These are phyloP conservation scores for Operophtera brumata DNA, from an alignment of 2,888 invertebrate species.

Conservation along the genomic window DNA sequence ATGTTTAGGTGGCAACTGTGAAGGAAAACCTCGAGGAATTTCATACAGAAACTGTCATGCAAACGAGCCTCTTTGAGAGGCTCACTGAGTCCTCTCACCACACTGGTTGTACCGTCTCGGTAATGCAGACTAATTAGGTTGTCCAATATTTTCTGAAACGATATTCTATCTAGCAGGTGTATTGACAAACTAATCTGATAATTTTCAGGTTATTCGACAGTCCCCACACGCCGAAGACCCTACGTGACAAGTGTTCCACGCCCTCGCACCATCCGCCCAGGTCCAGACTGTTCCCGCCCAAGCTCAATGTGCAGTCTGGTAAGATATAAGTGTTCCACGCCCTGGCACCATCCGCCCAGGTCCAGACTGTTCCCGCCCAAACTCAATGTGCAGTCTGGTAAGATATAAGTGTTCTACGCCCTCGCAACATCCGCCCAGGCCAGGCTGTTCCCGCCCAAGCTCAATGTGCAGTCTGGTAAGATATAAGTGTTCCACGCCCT, in stretches of 20 bases:
- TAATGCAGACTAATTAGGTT: too few relatives aligned
- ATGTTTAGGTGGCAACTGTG: too few relatives aligned
- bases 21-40: too few relatives aligned
- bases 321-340: slow-evolving; percentile 82
- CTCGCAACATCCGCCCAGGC: slow-evolving; percentile 75
- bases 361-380: slow-evolving; percentile 76
- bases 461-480: slow-evolving; percentile 59
- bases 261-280: slow-evolving; percentile 79
- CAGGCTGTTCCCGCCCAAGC: slow-evolving; percentile 72
- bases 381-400: slow-evolving; percentile 56
- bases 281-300: slow-evolving; percentile 74
- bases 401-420: slow-evolving; percentile 83
- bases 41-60: too few relatives aligned
- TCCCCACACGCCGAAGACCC: slow-evolving; percentile 91
- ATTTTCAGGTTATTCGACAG: slow-evolving; percentile 87
- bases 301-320: slow-evolving; percentile 58
- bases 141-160: too few relatives aligned
- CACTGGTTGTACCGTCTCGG: too few relatives aligned
- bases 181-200: too few relatives aligned
- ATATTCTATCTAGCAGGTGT: too few relatives aligned
- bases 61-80: too few relatives aligned
- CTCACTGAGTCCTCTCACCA: too few relatives aligned
- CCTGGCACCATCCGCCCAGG: slow-evolving; percentile 77
- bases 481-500: slow-evolving; percentile 83
- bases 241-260: slow-evolving; percentile 85